Evolutionary conservation across 2,797 vertebrate genomes (phyloP).

Genomic region (Strix occidentalis): DNA sequence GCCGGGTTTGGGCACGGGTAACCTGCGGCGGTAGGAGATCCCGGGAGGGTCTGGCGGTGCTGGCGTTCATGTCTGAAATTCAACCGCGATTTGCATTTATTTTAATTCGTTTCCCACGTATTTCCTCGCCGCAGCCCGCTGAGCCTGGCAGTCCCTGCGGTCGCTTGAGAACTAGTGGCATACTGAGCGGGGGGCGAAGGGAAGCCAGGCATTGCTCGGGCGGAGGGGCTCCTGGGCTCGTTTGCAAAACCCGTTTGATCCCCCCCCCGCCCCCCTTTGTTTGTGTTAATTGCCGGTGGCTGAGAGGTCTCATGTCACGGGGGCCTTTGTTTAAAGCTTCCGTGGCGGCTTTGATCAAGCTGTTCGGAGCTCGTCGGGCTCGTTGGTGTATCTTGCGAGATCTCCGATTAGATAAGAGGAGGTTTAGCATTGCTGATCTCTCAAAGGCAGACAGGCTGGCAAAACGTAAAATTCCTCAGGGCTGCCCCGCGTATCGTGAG

Average conservation of each 20-base stretch:
- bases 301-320: fast-evolving
- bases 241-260: not conserved
- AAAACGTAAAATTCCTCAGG: not conserved
- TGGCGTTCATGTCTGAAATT: no score
- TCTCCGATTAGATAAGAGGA: fast-evolving
- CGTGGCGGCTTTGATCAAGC: not conserved
- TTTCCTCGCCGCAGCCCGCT: not conserved
- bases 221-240: fast-evolving
- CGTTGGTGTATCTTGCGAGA: no score
- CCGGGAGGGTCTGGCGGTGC: no score
- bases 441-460: fast-evolving
- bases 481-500: fast-evolving
- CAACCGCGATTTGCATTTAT: not conserved
- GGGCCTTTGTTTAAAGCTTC: not conserved
- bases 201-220: not conserved
- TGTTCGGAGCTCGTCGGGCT: not conserved
- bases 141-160: no score
- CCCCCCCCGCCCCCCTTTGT: not conserved
- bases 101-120: fast-evolving
- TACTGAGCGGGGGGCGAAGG: fast-evolving
- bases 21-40: not conserved
- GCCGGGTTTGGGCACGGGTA: no score
- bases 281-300: not conserved
- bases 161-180: fast-evolving
- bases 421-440: fast-evolving